Percentiles rank a stretch among this genome's conserved stretches.
Conservation (phyloP, 2,113 vertebrate species). For the Orientallactaga bullata region DNA sequence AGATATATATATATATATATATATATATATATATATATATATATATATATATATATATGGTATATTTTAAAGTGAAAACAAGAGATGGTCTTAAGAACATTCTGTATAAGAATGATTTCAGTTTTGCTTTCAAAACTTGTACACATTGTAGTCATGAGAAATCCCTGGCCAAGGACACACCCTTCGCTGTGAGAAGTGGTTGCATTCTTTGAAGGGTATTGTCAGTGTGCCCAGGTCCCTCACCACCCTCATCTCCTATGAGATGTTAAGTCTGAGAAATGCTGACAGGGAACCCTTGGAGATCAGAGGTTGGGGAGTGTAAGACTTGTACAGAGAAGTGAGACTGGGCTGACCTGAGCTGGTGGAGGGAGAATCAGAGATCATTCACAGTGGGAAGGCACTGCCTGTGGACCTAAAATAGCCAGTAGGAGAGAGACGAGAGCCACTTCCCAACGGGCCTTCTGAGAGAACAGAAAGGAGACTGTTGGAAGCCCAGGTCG, state of each 20-base stretch:
- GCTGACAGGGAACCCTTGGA: neutral
- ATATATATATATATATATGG: too few species aligned
- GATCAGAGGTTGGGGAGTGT: neutral
- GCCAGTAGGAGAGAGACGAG: neutral
- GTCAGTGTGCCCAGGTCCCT: neutral
- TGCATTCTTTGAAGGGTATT: neutral
- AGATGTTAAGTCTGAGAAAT: neutral
- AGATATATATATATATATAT: too few species aligned
- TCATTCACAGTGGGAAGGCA: neutral
- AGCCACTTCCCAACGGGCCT: neutral
- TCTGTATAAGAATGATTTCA: neutral
- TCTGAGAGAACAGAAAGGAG: neutral
- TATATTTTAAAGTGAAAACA: constrained; percentile 31
- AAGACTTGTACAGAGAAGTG: neutral
- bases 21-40: too few species aligned
- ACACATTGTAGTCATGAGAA: neutral
- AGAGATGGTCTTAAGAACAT: neutral
- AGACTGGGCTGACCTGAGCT: neutral
- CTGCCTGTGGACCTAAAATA: neutral
- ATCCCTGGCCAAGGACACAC: neutral
- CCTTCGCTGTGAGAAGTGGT: neutral
- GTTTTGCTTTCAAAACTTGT: neutral
- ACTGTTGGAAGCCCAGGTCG: neutral
- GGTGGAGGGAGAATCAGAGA: neutral
- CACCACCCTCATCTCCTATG: neutral